Conservation (phyloP, 2,113 vertebrate genomes). For the Megaceryle torquata region DNA sequence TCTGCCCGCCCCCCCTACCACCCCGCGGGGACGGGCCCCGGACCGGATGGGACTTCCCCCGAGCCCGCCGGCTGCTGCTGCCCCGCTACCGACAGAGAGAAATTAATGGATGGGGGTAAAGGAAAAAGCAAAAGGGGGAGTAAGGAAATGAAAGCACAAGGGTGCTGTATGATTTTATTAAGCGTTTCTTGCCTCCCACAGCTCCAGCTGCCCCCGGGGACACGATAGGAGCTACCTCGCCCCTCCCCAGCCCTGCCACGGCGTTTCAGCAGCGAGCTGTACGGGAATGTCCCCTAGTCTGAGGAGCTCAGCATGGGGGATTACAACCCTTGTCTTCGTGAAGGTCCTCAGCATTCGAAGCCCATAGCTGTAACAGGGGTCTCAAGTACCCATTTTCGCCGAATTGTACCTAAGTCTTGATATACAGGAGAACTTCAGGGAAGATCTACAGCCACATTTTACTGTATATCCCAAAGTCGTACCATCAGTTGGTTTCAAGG, state of each 20-base stretch:
- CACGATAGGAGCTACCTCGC: neutral
- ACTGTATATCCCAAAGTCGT: rapidly evolving
- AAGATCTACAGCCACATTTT: neutral
- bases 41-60: too few species aligned
- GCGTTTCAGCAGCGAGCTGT: neutral
- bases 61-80: neutral
- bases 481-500: neutral
- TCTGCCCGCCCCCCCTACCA: neutral
- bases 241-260: neutral
- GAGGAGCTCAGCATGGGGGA: neutral
- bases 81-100: neutral
- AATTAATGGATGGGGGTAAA: rapidly evolving
- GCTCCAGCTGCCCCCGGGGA: neutral
- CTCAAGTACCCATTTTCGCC: rapidly evolving
- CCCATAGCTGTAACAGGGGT: neutral
- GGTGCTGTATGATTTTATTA: neutral
- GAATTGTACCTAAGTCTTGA: neutral
- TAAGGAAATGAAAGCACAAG: neutral
- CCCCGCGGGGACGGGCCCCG: neutral
- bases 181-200: rapidly evolving
- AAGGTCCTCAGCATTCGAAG: neutral
- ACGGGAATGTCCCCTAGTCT: rapidly evolving
- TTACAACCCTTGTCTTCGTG: neutral
- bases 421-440: rapidly evolving
- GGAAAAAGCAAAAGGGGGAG: too few species aligned